phyloP scores from a whole-genome alignment of 2,888 invertebrate genomes.

The Heliconius sara region DNA sequence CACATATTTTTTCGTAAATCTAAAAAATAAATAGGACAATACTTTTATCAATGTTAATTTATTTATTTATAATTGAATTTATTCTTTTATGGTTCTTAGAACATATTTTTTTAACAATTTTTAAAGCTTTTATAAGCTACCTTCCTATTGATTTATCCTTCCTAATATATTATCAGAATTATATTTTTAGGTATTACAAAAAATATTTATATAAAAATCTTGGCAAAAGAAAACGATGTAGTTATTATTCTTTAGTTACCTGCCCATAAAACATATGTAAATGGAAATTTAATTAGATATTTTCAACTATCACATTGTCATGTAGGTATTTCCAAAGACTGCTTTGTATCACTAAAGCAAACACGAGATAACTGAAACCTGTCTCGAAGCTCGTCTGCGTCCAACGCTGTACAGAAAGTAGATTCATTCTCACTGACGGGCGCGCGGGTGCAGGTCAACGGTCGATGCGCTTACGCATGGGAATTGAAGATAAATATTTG shows the following conservation, averaged over 20 bases:
- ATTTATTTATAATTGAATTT: no score
- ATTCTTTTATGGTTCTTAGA: no score
- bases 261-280: neutral
- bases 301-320: neutral
- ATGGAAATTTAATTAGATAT: neutral
- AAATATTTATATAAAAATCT: neutral
- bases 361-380: conserved; percentile 22
- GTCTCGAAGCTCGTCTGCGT: conserved; percentile 38
- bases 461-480: conserved; percentile 77
- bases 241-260: neutral
- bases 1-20: neutral
- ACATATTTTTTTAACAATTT: no score
- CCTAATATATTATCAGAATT: neutral
- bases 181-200: neutral
- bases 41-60: no score
- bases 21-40: neutral
- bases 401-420: conserved; percentile 61
- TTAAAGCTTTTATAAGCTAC: neutral
- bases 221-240: neutral
- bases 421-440: conserved; percentile 62
- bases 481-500: conserved; percentile 82
- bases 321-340: neutral
- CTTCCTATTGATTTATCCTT: no score
- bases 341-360: neutral
- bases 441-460: conserved; percentile 75